Conservation (phyloP, 2,113 vertebrate genomes). For the Podarcis raffonei region DNA sequence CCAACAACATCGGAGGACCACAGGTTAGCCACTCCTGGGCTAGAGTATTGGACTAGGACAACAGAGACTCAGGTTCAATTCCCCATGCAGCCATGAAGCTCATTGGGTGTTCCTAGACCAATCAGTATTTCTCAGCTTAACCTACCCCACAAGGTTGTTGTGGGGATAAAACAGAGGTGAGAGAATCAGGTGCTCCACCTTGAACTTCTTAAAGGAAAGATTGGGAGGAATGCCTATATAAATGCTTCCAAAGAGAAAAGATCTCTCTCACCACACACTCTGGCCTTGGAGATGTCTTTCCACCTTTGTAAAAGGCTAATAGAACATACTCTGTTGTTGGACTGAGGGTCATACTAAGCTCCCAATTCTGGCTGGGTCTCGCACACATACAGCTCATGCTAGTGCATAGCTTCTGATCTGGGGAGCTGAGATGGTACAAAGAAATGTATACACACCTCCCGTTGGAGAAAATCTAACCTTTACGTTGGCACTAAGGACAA, state of each 20-base stretch:
- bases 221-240: background rate
- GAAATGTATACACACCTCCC: background rate
- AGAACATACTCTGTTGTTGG: too few species aligned
- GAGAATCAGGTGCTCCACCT: background rate
- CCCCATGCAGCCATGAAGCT: too few species aligned
- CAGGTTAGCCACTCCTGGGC: background rate
- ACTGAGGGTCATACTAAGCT: background rate
- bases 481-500: background rate
- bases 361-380: background rate
- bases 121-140: background rate
- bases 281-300: background rate
- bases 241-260: background rate
- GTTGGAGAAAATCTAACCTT: background rate
- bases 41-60: too few species aligned
- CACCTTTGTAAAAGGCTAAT: background rate
- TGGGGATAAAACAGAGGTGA: background rate
- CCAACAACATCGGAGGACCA: too few species aligned
- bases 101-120: background rate
- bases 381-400: background rate
- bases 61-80: too few species aligned
- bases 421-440: background rate
- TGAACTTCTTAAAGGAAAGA: background rate
- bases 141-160: background rate
- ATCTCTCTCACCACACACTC: background rate
- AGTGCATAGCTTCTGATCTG: background rate